Percentiles rank a stretch among this genome's conserved stretches.
Conservation (phyloP, 1,140 invertebrate species). For the Bombus soroeensis region DNA sequence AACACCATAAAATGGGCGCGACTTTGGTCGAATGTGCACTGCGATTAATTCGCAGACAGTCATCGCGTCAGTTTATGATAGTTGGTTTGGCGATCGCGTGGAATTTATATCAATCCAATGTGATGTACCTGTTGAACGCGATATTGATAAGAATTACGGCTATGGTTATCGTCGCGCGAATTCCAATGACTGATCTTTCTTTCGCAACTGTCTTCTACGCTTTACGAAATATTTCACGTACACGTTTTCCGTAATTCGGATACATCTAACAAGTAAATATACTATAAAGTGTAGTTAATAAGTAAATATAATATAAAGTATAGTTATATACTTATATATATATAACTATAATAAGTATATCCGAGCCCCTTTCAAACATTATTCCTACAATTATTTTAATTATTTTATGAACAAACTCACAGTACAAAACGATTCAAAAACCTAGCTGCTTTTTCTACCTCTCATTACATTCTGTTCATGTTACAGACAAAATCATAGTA, state of each 20-base stretch:
- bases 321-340: no score
- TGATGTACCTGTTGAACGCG: conserved; percentile 1
- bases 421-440: no score
- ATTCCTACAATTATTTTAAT: no score
- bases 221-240: neutral
- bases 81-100: neutral
- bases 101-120: neutral
- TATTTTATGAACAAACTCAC: no score
- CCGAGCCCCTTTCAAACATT: no score
- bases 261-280: no score
- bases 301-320: no score
- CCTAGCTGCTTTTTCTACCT: neutral
- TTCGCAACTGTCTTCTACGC: neutral
- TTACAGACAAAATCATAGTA: neutral
- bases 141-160: neutral
- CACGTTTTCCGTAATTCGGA: neutral
- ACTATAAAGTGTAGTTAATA: no score
- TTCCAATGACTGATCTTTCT: neutral
- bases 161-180: neutral
- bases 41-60: neutral
- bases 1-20: neutral
- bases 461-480: neutral
- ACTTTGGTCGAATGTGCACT: neutral
- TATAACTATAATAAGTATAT: no score
- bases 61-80: neutral